Evolutionary conservation across 1,140 invertebrate species (phyloP), one percentile per base, ranked within the genome.

Genomic region (Pteromalus puparum): DNA sequence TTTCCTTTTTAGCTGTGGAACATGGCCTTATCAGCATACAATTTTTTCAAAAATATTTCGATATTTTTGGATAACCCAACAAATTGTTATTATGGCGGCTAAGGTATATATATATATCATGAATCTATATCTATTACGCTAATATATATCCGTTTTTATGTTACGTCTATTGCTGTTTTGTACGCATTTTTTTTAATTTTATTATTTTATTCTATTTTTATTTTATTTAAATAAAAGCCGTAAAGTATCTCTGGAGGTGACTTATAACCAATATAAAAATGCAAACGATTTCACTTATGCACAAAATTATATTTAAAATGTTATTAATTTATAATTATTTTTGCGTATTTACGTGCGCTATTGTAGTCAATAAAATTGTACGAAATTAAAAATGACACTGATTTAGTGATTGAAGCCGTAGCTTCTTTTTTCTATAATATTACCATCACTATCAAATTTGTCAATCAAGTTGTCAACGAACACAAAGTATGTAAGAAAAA

Each of bases 41-140:
- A 73, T 73, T 73, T 73, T 73, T 4, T 1, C 12, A 5, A 73
- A 73, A 73, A 73, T 18, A 30, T 38, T 73, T n/a, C 70, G 30
- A 21, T 73, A 38, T 73, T 73, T 73, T 34, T 73, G 79, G 83
- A 85, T 85, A 81, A 79, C 61, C 26, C 84, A 77, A 81, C 42
- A 24, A 67, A 0, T 24, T 34, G 38, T 28, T 15, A 76, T 34
- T 34, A 78, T 48, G 28, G 2, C 15, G 13, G 18, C 9, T n/a
- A 30, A 65, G 18, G 21, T 78, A 10, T 26, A 42, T 9, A 7
- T 6, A 42, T 0, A 7, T 9, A 5, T 7, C 1, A 42, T 42
- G 1, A 42, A 42, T 42, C 34, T 34, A 34, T 42, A 42, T 34
- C 3, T 5, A 42, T 42, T 42, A 6, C 10, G 10, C 6, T 42